Conservation (phyloP, 1,140 invertebrate genomes). For the Tetramorium alpestre region DNA sequence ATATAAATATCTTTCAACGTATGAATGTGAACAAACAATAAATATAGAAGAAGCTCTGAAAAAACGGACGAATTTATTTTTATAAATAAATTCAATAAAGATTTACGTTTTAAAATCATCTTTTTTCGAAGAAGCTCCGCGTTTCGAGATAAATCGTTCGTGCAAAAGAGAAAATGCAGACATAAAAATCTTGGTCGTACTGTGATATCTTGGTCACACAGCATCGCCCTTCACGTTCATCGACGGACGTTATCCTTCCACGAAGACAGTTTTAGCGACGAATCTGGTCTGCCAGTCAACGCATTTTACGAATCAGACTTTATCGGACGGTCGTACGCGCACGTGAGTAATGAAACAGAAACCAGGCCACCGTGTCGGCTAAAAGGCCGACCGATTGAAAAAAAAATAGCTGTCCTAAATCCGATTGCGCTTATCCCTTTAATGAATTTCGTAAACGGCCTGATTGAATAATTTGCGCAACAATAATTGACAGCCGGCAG, state of each 20-base stretch:
- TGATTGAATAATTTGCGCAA: slow-evolving; percentile 16
- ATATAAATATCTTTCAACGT: background rate
- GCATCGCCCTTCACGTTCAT: background rate
- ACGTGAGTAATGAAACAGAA: slow-evolving; percentile 58
- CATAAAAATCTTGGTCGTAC: background rate
- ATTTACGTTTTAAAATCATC: background rate
- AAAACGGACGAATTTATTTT: background rate
- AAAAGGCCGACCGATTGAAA: background rate
- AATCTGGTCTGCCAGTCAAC: background rate
- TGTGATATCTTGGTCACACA: background rate
- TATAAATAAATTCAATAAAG: background rate
- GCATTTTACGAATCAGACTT: slow-evolving; percentile 32
- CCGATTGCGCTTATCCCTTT: background rate
- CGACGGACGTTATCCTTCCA: background rate
- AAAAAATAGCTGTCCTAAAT: slow-evolving; percentile 33
- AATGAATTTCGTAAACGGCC: slow-evolving; percentile 16
- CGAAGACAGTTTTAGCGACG: slow-evolving; percentile 27
- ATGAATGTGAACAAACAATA: background rate
- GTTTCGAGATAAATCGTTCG: background rate
- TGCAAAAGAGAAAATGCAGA: background rate
- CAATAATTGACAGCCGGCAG: slow-evolving; percentile 15
- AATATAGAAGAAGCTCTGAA: background rate
- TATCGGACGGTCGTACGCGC: slow-evolving; percentile 34
- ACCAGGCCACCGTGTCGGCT: background rate
- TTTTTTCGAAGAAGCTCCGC: background rate